phyloP scores from a whole-genome alignment of 2,113 vertebrate genomes.

The Heterotilapia buettikoferi region DNA sequence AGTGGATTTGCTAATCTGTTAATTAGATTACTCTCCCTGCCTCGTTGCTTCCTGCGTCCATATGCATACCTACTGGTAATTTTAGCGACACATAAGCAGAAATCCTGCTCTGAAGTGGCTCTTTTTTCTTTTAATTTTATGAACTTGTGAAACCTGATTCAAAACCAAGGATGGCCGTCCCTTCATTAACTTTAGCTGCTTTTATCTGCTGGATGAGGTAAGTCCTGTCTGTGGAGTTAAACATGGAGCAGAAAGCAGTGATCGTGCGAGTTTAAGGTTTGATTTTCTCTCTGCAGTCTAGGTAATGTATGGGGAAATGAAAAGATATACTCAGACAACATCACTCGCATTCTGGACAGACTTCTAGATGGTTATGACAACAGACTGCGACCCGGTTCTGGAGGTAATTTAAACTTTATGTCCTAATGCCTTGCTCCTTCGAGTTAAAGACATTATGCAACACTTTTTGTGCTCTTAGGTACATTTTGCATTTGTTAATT shows the following conservation, averaged over 20 bases:
- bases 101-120: background rate
- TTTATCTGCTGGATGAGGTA: conserved; percentile 49
- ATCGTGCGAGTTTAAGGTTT: background rate
- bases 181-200: conserved; percentile 1
- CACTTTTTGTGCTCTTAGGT: background rate
- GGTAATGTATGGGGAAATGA: conserved; percentile 56
- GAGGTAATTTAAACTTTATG: conserved; percentile 67
- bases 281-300: conserved; percentile 59
- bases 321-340: conserved; percentile 78
- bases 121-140: background rate
- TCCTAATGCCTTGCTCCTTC: background rate
- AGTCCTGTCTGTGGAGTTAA: background rate
- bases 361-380: conserved; percentile 93
- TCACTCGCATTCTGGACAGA: conserved; percentile 85
- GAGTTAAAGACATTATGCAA: background rate
- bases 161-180: conserved; percentile 16
- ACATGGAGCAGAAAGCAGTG: background rate
- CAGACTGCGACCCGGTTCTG: conserved; percentile 85
- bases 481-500: background rate
- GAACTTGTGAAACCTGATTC: background rate
- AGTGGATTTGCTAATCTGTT: conserved; percentile 67
- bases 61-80: conserved; percentile 3
- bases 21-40: conserved; percentile 65
- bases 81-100: background rate
- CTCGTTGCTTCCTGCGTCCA: conserved; percentile 1